Evolutionary conservation across 2,113 vertebrate genomes (phyloP).

Genomic region (Syrrhaptes paradoxus): DNA sequence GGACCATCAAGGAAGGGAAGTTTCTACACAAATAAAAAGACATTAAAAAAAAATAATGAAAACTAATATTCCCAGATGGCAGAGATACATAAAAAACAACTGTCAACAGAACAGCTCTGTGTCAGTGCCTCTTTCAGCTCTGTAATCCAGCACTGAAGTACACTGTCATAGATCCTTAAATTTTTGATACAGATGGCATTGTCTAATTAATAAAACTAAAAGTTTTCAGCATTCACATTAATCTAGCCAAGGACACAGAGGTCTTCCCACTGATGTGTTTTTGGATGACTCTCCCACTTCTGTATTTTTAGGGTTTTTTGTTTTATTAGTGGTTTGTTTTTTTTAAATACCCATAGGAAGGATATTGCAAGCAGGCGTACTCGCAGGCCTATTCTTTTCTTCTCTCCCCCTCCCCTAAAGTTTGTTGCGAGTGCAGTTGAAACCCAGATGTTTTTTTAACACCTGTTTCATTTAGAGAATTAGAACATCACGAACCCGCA

Average conservation of each 20-base stretch:
- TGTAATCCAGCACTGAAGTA: not conserved
- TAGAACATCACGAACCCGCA: not conserved
- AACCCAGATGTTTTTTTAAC: not conserved
- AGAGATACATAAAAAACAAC: not conserved
- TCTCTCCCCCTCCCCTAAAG: not conserved
- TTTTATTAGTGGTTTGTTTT: not conserved
- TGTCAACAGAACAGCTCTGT: not conserved
- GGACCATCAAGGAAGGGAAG: conserved; percentile 53
- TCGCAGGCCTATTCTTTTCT: not conserved
- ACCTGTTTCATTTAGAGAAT: not conserved
- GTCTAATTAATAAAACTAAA: not conserved
- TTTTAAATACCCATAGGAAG: not conserved
- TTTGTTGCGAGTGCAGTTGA: not conserved
- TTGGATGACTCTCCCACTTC: not conserved
- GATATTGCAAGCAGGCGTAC: not conserved
- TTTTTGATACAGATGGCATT: not conserved
- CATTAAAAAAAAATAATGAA: not conserved
- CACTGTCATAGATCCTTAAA: accelerated
- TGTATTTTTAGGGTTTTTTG: not conserved
- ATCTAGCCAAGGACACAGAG: not conserved
- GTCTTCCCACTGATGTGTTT: not conserved
- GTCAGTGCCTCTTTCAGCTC: not conserved
- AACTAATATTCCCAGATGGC: not conserved
- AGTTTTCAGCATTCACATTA: not conserved
- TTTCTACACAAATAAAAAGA: conserved; percentile 49